Evolutionary conservation across 1,140 invertebrate species (phyloP), one percentile per base, ranked within the genome.

Genomic region (Pinna nobilis): DNA sequence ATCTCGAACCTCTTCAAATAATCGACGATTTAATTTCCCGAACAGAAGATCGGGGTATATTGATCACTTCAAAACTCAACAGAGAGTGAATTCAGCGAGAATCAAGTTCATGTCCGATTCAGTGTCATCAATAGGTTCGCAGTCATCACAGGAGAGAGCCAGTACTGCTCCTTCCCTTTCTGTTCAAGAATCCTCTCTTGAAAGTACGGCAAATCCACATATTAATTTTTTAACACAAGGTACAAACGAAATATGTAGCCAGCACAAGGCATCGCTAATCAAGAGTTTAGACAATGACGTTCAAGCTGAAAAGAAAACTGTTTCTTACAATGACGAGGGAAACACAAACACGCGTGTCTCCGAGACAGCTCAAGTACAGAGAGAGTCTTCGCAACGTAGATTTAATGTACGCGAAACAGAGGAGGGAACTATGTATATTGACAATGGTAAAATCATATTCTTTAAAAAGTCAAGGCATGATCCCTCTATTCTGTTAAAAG

Each of bases 11-110:
- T 15, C 35, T 6, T 20, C 63, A 53, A 69, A 53, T 51, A 41
- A 39, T 13, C 55, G 44, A 30, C 41, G 64, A 9, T 67, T 61
- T 18, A 64, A 55, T 20, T 81, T 81, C 61, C 79, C 79, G 2
- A 74, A 72, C n/a, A 66, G 79, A 49, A 81, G 75, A 47, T 81
- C 79, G 0, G 71, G 77, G 35, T 81, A 81, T 61, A 75, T 81
- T 18, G 69, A 74, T 30, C 71, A 77, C 28, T 72, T 78, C 35
- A 77, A 81, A 59, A 76, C 65, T 33, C 79, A 81, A 59, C 55
- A 71, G 28, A 59, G 79, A 37, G 79, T 81, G 13, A 81, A 81
- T 67, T 81, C 79, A 9, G 79, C 79, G 3, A 53, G 74, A n/a
- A 41, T 70, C 5, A 72, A 72, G 37, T 66, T 81, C 28, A 73